Conservation (phyloP, 2,888 invertebrate genomes). For the Anaspis maculata region DNA sequence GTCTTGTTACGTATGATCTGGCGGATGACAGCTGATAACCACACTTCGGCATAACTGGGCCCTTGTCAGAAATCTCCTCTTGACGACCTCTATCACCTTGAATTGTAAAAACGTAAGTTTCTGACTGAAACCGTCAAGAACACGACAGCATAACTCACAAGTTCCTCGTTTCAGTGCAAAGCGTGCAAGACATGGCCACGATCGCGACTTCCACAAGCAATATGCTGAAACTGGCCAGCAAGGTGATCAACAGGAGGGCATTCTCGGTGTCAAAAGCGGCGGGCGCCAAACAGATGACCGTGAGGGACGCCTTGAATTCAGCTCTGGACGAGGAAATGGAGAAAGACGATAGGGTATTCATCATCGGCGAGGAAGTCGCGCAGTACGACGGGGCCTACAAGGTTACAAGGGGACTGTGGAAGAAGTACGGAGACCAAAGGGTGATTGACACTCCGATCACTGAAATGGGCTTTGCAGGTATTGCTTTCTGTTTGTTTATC, state of each 20-base stretch:
- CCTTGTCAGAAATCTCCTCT: constrained; percentile 11
- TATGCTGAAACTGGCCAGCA: constrained; percentile 34
- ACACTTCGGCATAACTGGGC: constrained; percentile 6
- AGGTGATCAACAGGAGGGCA: constrained; percentile 40
- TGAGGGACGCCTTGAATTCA: constrained; percentile 92
- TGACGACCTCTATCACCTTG: constrained; percentile 27
- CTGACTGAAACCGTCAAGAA: constrained; percentile 3
- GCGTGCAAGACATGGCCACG: constrained; percentile 27
- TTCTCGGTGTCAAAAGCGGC: constrained; percentile 46
- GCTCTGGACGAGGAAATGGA: constrained; percentile 97
- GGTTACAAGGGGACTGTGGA: constrained; percentile 91
- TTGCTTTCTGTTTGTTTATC: too few species aligned
- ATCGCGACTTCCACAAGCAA: constrained; percentile 19
- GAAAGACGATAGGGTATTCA: constrained; percentile 81
- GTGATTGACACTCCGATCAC: constrained; percentile 98
- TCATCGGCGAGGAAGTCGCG: constrained; percentile 92
- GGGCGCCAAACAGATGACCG: constrained; percentile 67
- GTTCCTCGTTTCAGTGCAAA: too few species aligned
- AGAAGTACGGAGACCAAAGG: constrained; percentile 94
- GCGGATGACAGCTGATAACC: constrained; percentile 7
- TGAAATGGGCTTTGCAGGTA: constrained; percentile 93
- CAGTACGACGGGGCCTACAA: constrained; percentile 97
- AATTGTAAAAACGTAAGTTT: constrained; percentile 16
- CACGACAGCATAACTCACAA: constrained; percentile 1
- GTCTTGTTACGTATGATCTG: constrained; percentile 8